phyloP scores from a whole-genome alignment of 64 coral and sea anemone genomes.

The Dendronephthya gigantea region DNA sequence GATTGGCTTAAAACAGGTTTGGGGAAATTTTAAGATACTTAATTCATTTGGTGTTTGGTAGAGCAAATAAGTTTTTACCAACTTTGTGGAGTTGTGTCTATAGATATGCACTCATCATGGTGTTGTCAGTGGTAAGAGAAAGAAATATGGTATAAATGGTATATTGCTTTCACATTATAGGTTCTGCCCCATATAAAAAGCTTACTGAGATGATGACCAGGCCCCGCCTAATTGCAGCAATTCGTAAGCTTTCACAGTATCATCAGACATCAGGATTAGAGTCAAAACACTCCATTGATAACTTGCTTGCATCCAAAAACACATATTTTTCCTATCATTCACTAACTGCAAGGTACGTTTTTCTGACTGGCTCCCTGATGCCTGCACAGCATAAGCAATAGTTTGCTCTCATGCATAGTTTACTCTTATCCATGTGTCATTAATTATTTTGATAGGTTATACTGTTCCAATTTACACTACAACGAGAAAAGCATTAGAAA shows the following conservation, averaged over 20 bases:
- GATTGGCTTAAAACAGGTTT: conserved; percentile 18
- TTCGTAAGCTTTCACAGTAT: background rate
- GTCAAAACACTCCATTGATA: background rate
- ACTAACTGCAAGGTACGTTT: background rate
- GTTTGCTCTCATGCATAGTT: too few species aligned
- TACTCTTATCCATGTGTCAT: too few species aligned
- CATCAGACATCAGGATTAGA: conserved; percentile 1
- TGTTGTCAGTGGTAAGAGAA: background rate
- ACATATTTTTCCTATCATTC: background rate
- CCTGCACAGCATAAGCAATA: too few species aligned
- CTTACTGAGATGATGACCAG: background rate
- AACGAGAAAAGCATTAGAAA: too few species aligned
- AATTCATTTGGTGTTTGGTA: background rate
- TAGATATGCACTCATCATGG: background rate
- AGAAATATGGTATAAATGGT: background rate
- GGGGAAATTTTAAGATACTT: background rate
- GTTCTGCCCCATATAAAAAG: background rate
- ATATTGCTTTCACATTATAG: conserved; percentile 6
- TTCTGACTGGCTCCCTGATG: too few species aligned
- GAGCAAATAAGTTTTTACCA: background rate
- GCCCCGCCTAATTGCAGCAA: background rate
- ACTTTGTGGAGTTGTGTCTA: background rate
- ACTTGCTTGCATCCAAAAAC: background rate
- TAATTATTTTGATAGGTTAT: too few species aligned
- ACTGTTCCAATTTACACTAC: too few species aligned